Percentiles rank a stretch among this genome's conserved stretches.
These are phyloP conservation scores for Phylloscopus trochiloides DNA, from an alignment of 2,113 vertebrate genomes.

Conservation along the genomic window DNA sequence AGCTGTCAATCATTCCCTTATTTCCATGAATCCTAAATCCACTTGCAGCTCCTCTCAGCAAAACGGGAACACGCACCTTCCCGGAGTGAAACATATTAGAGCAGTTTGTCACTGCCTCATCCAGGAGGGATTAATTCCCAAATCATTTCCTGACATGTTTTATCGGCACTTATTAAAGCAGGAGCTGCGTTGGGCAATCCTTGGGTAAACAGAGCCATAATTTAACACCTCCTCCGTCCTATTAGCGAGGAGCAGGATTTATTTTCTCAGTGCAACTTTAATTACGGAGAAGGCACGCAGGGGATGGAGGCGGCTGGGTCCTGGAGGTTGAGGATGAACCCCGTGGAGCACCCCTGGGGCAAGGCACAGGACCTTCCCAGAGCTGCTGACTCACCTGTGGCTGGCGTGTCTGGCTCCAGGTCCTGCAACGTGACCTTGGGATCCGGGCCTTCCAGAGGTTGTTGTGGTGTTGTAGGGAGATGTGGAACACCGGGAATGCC, in stretches of 20 bases:
- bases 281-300: slow-evolving; percentile 19
- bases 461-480: not conserved
- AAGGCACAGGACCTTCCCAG: not conserved
- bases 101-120: slow-evolving; percentile 55
- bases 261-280: slow-evolving; percentile 54
- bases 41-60: slow-evolving; percentile 20
- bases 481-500: not conserved
- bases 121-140: slow-evolving; percentile 60
- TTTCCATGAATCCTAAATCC: slow-evolving; percentile 32
- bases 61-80: not conserved
- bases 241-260: slow-evolving; percentile 52
- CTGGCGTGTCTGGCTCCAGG: not conserved
- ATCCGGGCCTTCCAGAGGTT: not conserved
- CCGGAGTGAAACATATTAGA: slow-evolving; percentile 30
- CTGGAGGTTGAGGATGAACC: not conserved
- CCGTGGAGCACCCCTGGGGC: not conserved
- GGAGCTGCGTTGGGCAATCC: slow-evolving; percentile 42
- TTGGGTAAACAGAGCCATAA: slow-evolving; percentile 64
- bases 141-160: slow-evolving; percentile 63
- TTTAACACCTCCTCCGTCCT: slow-evolving; percentile 33
- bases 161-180: slow-evolving; percentile 64
- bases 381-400: not conserved
- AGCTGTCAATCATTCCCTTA: slow-evolving; percentile 22
- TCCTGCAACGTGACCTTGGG: not conserved
- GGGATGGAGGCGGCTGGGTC: not conserved